phyloP scores from a whole-genome alignment of 2,113 vertebrate species.

The Dasyprocta punctata region DNA sequence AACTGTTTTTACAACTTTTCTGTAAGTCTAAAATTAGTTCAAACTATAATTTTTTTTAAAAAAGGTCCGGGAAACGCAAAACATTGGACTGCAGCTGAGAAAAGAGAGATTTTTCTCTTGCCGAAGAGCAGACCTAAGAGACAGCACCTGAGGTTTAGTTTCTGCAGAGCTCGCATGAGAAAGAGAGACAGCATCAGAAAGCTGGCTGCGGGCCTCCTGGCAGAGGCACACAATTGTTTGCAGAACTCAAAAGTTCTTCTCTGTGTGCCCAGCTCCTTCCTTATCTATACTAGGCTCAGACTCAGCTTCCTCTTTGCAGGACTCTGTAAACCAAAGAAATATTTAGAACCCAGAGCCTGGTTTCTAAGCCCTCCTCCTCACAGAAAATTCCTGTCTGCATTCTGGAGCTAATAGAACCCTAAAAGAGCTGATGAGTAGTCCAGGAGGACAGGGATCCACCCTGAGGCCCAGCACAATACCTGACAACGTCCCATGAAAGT shows the following conservation, averaged over 20 bases:
- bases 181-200: neutral
- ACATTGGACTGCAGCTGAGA: neutral
- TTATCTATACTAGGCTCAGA: neutral
- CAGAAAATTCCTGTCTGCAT: neutral
- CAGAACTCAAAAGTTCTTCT: neutral
- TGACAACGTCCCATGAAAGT: neutral
- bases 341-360: neutral
- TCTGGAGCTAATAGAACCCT: neutral
- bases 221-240: neutral
- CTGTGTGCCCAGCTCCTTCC: too few relatives aligned
- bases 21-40: neutral
- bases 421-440: neutral
- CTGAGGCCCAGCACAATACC: fast-evolving
- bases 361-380: neutral
- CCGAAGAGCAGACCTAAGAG: neutral
- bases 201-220: fast-evolving
- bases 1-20: neutral
- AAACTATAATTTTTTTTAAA: neutral
- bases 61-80: neutral
- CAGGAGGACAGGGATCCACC: fast-evolving
- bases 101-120: neutral
- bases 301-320: neutral
- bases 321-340: neutral
- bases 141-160: neutral
- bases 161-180: neutral